A percentile compares a stretch with the other conserved stretches of the same genome.
These are phyloP conservation scores for Anthoptus insignis DNA, from an alignment of 2,888 invertebrate genomes.

Conservation along the genomic window DNA sequence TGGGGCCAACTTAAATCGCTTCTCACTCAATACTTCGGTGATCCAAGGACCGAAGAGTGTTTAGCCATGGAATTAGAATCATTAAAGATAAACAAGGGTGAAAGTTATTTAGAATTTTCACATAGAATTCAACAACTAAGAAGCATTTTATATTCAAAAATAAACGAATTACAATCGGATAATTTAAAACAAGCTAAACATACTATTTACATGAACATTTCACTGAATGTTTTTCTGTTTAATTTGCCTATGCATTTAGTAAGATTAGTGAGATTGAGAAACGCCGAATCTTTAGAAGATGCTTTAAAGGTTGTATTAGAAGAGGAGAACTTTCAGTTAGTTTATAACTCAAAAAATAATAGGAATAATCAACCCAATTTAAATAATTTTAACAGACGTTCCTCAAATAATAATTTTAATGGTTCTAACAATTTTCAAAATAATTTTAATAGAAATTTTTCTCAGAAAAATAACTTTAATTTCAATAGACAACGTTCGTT, in stretches of 20 bases:
- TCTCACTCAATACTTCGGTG: slow-evolving; percentile 37
- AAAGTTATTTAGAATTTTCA: slow-evolving; percentile 44
- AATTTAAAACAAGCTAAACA: slow-evolving; percentile 13
- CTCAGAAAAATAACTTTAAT: background rate
- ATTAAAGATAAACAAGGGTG: slow-evolving; percentile 31
- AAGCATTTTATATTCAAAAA: slow-evolving; percentile 36
- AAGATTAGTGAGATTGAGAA: slow-evolving; percentile 35
- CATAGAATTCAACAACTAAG: slow-evolving; percentile 37
- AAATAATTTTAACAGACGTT: background rate
- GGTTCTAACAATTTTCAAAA: background rate
- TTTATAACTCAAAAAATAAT: slow-evolving; percentile 22
- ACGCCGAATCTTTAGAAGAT: slow-evolving; percentile 34
- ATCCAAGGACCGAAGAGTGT: slow-evolving; percentile 42
- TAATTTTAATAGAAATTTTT: background rate
- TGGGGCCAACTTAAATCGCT: slow-evolving; percentile 39
- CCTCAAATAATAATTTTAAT: slow-evolving; percentile 13
- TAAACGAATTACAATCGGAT: slow-evolving; percentile 22
- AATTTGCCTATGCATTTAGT: slow-evolving; percentile 41
- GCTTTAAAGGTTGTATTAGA: slow-evolving; percentile 39
- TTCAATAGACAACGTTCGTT: background rate
- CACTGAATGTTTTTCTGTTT: slow-evolving; percentile 41
- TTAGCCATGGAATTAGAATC: slow-evolving; percentile 38
- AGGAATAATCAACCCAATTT: background rate
- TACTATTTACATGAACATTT: slow-evolving; percentile 33
- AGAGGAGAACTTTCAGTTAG: slow-evolving; percentile 36